Conservation (phyloP, 2,888 invertebrate species). For the Clostera curtula region DNA sequence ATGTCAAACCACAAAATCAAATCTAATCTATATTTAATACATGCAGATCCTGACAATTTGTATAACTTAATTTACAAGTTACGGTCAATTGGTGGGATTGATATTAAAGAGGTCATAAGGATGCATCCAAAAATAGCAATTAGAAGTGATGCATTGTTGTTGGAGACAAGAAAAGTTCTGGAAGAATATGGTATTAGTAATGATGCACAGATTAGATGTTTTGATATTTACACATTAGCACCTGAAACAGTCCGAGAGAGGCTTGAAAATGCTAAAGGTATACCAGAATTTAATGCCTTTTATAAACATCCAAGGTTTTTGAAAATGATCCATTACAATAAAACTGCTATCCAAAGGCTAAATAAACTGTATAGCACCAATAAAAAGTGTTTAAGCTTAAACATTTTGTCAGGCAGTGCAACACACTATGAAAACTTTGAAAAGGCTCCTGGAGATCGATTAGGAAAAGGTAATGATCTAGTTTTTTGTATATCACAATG, state of each 20-base stretch:
- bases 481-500: slow-evolving; percentile 51
- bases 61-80: slow-evolving; percentile 47
- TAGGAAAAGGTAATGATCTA: slow-evolving; percentile 62
- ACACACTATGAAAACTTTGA: slow-evolving; percentile 54
- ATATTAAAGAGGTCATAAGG: slow-evolving; percentile 60
- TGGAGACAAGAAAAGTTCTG: slow-evolving; percentile 47
- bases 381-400: slow-evolving; percentile 61
- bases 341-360: slow-evolving; percentile 48
- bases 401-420: slow-evolving; percentile 57
- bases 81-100: slow-evolving; percentile 51
- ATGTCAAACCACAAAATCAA: slow-evolving; percentile 57
- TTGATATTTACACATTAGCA: slow-evolving; percentile 57
- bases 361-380: slow-evolving; percentile 42
- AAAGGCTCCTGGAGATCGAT: slow-evolving; percentile 57
- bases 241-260: slow-evolving; percentile 49
- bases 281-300: slow-evolving; percentile 57
- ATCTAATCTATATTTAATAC: slow-evolving; percentile 56
- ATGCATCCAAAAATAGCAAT: slow-evolving; percentile 55
- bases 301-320: slow-evolving; percentile 57
- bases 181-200: slow-evolving; percentile 47
- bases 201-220: slow-evolving; percentile 62
- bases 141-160: slow-evolving; percentile 39
- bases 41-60: slow-evolving; percentile 59
- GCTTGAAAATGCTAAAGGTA: slow-evolving; percentile 42
- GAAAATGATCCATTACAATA: slow-evolving; percentile 60